Evolutionary conservation across 2,888 invertebrate genomes (phyloP), one percentile per base, ranked within the genome.

Genomic region (Xanthia togata): DNA sequence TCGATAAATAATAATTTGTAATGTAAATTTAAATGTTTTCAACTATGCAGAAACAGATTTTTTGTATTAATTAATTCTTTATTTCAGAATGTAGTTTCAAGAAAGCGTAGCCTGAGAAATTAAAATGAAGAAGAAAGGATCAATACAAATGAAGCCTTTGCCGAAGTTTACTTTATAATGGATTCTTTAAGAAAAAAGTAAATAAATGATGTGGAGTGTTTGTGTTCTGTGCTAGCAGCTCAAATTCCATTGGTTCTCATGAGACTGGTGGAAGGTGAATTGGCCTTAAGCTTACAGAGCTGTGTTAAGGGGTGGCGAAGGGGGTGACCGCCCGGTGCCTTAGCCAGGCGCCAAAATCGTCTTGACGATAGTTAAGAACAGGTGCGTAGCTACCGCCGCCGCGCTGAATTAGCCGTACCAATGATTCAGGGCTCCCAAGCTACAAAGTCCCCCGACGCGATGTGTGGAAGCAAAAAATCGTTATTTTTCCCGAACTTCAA

Each of bases 101-200:
- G 53, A 59, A 65, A 70, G 17, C 53, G 60, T 68, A 70, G 59
- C 62, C 57, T 62, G 26, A 44, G 41, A 81, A 69, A 64, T 70
- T 47, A 67, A 77, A 76, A 11, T 68, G 31, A 63, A 69, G 62
- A 50, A 62, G 63, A 80, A 59, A 14, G 35, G 35, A 75, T 85
- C 74, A 75, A 73, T 78, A 70, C 67, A 62, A 79, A 64, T 55
- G 41, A 78, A 82, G 50, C 63, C 60, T 67, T 83, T 63, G 35
- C 41, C 55, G 60, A 74, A 44, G 44, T 57, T 74, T 69, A 69
- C n/a, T 64, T 73, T 9, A 26, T 59, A 64, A 71, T 72, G 64
- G 50, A 60, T 38, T 69, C 41, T 76, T 50, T 65, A 77, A 35
- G 26, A 65, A 23, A 70, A n/a, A 35, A 9, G 38, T 38, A 59